phyloP scores from a whole-genome alignment of 2,113 vertebrate species.

The Albula glossodonta region DNA sequence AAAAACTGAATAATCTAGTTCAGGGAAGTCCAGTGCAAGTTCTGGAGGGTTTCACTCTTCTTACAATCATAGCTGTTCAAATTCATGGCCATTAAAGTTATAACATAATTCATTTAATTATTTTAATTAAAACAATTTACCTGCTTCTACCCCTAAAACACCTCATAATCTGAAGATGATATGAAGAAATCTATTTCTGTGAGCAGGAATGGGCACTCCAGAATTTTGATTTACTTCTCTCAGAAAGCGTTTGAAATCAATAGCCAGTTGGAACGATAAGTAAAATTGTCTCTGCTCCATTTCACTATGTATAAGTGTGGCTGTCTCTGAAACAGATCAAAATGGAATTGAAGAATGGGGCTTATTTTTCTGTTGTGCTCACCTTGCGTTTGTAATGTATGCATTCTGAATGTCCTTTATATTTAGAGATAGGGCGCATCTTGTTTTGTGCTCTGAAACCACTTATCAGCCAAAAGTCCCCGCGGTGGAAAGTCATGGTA shows the following conservation, averaged over 20 bases:
- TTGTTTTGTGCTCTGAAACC: slow-evolving; percentile 3
- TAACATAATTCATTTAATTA: not conserved
- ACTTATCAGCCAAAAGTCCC: slow-evolving; percentile 15
- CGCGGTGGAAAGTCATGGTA: slow-evolving; percentile 18
- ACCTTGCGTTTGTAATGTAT: slow-evolving; percentile 2
- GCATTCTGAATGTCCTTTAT: not conserved
- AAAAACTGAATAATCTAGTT: not conserved
- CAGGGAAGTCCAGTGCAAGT: not conserved
- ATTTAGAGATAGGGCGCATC: not conserved
- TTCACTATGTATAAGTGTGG: not conserved
- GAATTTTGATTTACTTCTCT: not conserved
- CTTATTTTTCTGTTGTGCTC: not conserved
- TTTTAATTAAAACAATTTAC: not conserved
- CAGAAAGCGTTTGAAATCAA: not conserved
- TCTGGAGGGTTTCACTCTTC: not conserved
- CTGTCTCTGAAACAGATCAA: not conserved
- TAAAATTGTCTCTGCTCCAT: not conserved
- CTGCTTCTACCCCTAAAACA: not conserved
- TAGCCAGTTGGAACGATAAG: slow-evolving; percentile 1
- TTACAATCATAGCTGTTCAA: not conserved
- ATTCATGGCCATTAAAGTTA: no score
- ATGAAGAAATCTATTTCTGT: not conserved
- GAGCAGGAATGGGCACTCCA: not conserved
- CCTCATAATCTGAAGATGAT: not conserved
- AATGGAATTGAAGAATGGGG: not conserved